Evolutionary conservation across 64 coral and sea anemone species (phyloP), one percentile per base, ranked within the genome.

Genomic region (Astreopora myriophthalma): DNA sequence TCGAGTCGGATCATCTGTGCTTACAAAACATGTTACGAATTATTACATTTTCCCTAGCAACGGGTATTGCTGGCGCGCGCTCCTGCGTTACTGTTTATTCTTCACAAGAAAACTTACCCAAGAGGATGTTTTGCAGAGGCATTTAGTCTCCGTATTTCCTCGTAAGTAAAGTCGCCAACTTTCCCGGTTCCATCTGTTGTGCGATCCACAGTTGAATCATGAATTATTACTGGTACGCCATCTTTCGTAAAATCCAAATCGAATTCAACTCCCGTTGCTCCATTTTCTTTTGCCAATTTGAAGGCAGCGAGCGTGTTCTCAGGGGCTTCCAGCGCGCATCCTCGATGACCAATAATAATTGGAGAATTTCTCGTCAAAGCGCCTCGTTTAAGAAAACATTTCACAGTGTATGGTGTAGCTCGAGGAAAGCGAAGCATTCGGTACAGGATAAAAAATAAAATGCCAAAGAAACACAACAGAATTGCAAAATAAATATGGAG

Each of bases 181-280:
- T 90, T 94, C 7, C 95, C 95, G 1, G 40, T 76, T 29, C 95
- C 95, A 90, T 96, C 95, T 65, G 95, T 96, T 16, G 91, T 96
- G 49, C 95, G 77, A 32, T 96, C 95, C 13, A 96, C 95, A 35
- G 80, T 96, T 2, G 75, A 76, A 31, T 96, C 95, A 86, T 96
- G 95, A 96, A 96, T 96, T 90, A 96, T 94, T 89, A 96, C 95
- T 71, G 91, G 95, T 7, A 94, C 82, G 52, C 95, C 95, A 91
- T 96, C 95, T 94, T 94, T 87, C 5, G 95, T 94, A 75, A 96
- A 92, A 52, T 96, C 95, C 55, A 96, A 96, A 64, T 96, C 95
- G 76, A 96, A 96, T 49, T 96, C 95, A n/a, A 96, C 95, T 6
- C 69, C 95, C 9, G 42, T 44, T 35, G 91, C 92, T 38, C 91